Evolutionary conservation across 2,888 invertebrate species (phyloP).

Genomic region (Watsonalla cultraria): DNA sequence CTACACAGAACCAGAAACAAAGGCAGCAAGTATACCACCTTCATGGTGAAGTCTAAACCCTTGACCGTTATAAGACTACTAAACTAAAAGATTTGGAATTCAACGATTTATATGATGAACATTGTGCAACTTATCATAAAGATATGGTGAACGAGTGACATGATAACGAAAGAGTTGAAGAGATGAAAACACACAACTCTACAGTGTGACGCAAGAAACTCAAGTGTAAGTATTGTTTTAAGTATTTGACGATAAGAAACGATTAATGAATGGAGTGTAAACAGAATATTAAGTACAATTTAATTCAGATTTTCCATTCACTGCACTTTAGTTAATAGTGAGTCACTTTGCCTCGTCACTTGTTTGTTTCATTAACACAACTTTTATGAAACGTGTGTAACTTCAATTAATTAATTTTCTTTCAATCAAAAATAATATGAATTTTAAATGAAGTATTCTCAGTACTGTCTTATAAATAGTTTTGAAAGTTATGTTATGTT

Average conservation of each 20-base stretch:
- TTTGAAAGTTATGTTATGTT: no score
- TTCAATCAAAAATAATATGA: no score
- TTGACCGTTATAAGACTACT: conserved; percentile 6
- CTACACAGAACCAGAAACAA: conserved; percentile 33
- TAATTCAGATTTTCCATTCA: no score
- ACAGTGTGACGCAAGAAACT: neutral
- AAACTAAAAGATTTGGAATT: conserved; percentile 6
- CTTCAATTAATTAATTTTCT: no score
- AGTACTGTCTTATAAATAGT: no score
- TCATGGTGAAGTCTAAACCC: conserved; percentile 32
- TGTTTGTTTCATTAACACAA: no score
- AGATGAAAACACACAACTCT: neutral
- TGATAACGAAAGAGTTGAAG: neutral
- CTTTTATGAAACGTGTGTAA: no score
- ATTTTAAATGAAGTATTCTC: no score
- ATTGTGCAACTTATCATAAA: neutral
- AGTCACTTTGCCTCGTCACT: no score
- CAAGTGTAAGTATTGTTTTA: neutral
- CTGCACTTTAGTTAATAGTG: no score
- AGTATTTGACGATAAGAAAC: neutral
- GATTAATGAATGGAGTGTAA: no score
- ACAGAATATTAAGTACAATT: no score
- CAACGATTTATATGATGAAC: conserved; percentile 26
- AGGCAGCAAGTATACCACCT: conserved; percentile 35
- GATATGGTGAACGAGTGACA: neutral